Evolutionary conservation across 2,113 vertebrate species (phyloP).

Genomic region (Nyctereutes procyonoides): DNA sequence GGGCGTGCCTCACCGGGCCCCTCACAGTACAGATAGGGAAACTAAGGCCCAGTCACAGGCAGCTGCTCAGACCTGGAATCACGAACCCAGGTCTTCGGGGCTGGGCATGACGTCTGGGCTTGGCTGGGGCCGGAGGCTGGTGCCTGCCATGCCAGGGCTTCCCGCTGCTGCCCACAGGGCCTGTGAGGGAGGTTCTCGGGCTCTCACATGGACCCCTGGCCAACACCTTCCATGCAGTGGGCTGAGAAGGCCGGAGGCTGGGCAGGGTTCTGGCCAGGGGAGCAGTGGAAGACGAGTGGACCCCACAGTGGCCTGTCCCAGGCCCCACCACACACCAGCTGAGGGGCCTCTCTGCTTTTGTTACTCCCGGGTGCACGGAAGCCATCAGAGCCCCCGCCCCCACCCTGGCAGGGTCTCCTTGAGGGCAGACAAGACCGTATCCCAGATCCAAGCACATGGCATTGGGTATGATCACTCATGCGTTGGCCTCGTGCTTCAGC

Average conservation of each 20-base stretch:
- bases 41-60: background rate
- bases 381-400: background rate
- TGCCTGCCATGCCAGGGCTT: background rate
- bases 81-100: background rate
- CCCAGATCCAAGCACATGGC: background rate
- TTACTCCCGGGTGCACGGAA: background rate
- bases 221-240: background rate
- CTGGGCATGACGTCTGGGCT: background rate
- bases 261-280: background rate
- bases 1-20: background rate
- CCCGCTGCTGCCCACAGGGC: background rate
- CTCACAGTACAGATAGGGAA: background rate
- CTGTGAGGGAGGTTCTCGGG: background rate
- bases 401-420: background rate
- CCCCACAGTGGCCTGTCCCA: background rate
- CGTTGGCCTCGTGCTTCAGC: background rate
- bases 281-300: background rate
- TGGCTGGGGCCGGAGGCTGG: background rate
- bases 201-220: accelerated
- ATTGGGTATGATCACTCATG: too few species aligned
- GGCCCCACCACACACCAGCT: background rate
- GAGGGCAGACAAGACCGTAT: background rate
- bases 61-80: background rate
- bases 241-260: background rate
- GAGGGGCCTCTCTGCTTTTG: background rate